Conservation (phyloP, 2,113 vertebrate genomes). For the Myrmophylax atrothorax region DNA sequence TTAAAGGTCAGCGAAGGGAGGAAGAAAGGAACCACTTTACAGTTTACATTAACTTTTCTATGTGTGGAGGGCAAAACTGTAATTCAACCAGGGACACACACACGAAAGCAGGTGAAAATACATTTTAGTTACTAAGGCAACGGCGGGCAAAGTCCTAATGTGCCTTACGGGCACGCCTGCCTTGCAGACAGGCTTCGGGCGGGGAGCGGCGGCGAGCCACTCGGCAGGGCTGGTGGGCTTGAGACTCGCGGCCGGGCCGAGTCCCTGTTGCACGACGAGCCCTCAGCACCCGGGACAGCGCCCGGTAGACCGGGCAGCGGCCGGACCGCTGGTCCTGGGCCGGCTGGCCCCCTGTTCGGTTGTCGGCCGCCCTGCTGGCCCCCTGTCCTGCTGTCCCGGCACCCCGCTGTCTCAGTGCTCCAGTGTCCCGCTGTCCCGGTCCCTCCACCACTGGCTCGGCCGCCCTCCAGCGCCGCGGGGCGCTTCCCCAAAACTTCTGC, state of each 20-base stretch:
- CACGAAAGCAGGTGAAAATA: constrained; percentile 38
- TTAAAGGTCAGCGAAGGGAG: constrained; percentile 47
- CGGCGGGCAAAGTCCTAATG: constrained; percentile 53
- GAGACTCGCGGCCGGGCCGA: neutral
- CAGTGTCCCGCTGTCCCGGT: neutral
- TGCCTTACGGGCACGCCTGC: constrained; percentile 44
- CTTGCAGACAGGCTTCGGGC: constrained; percentile 19
- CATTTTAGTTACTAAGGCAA: constrained; percentile 80
- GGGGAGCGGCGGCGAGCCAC: neutral
- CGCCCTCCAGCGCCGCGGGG: neutral
- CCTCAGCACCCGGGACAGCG: constrained; percentile 77
- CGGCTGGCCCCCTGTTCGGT: neutral
- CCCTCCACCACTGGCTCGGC: neutral
- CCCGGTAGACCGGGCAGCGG: neutral
- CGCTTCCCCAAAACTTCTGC: constrained; percentile 28
- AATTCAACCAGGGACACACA: constrained; percentile 31
- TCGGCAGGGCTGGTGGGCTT: neutral
- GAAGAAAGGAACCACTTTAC: neutral
- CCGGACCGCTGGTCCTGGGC: neutral
- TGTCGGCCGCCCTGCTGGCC: no score
- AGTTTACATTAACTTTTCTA: constrained; percentile 35
- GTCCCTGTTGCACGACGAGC: neutral
- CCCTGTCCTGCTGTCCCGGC: neutral
- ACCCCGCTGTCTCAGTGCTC: neutral
- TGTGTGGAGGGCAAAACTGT: neutral